A percentile compares a stretch with the other conserved stretches of the same genome.
Conservation (phyloP, 2,113 vertebrate species). For the Rhinogobius similis region DNA sequence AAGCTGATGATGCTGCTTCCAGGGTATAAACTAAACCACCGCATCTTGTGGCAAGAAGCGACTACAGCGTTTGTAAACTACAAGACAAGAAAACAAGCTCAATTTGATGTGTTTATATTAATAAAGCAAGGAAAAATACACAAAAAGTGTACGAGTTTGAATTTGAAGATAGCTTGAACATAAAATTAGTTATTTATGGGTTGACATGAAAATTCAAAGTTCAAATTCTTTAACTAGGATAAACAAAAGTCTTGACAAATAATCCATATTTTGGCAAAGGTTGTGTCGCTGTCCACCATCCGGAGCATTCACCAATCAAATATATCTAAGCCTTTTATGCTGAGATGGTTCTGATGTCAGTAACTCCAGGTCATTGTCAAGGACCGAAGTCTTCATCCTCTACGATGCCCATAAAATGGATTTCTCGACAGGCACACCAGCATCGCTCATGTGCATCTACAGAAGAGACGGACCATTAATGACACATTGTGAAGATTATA, state of each 20-base stretch:
- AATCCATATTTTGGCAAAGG: neutral
- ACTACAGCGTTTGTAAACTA: neutral
- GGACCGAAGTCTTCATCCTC: neutral
- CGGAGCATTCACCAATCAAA: neutral
- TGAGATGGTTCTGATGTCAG: neutral
- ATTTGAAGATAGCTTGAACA: neutral
- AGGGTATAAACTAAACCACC: neutral
- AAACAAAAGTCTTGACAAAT: neutral
- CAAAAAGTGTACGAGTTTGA: neutral
- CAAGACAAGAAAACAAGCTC: neutral
- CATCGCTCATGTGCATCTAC: conserved; percentile 20
- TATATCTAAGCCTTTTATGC: neutral
- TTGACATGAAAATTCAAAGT: neutral
- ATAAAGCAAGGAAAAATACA: neutral
- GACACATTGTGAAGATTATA: neutral
- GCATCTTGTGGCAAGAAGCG: neutral
- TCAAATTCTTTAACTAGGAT: no score
- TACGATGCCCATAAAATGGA: neutral
- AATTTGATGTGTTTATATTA: neutral
- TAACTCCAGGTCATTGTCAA: no score
- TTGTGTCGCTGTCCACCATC: neutral
- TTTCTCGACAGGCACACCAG: conserved; percentile 3
- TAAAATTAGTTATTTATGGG: neutral
- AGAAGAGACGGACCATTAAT: conserved; percentile 6
- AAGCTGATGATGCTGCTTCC: no score